phyloP scores from a whole-genome alignment of 2,113 vertebrate species.

The Charina bottae region DNA sequence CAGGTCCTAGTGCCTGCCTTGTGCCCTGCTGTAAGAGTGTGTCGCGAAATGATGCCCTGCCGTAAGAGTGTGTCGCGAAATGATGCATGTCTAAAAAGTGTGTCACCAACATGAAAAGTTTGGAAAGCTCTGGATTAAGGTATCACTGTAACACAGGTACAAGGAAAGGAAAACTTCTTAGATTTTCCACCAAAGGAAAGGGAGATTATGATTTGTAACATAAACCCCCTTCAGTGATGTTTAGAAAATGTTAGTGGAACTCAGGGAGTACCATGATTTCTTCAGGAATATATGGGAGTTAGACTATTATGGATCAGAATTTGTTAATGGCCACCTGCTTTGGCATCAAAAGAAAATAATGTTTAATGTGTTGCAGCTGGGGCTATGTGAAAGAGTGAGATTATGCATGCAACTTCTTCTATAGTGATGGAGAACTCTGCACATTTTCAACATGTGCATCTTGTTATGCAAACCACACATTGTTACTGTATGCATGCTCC shows the following conservation, averaged over 20 bases:
- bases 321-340: not conserved
- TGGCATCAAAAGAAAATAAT: not conserved
- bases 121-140: too few species aligned
- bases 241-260: not conserved
- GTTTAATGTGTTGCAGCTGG: not conserved
- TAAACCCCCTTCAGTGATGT: not conserved
- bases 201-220: not conserved
- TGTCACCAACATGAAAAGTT: too few species aligned
- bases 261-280: not conserved
- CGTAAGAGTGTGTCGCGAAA: too few species aligned
- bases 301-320: not conserved
- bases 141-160: not conserved
- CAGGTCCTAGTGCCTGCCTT: too few species aligned
- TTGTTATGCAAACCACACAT: not conserved
- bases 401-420: not conserved
- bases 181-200: not conserved
- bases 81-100: too few species aligned
- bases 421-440: not conserved
- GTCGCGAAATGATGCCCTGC: too few species aligned
- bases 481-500: not conserved
- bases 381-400: not conserved
- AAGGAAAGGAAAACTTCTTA: not conserved
- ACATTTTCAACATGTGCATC: not conserved
- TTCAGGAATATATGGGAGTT: not conserved
- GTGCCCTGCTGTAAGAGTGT: too few species aligned